Evolutionary conservation across 2,888 invertebrate species (phyloP), one percentile per base, ranked within the genome.

Genomic region (Brenthis ino): DNA sequence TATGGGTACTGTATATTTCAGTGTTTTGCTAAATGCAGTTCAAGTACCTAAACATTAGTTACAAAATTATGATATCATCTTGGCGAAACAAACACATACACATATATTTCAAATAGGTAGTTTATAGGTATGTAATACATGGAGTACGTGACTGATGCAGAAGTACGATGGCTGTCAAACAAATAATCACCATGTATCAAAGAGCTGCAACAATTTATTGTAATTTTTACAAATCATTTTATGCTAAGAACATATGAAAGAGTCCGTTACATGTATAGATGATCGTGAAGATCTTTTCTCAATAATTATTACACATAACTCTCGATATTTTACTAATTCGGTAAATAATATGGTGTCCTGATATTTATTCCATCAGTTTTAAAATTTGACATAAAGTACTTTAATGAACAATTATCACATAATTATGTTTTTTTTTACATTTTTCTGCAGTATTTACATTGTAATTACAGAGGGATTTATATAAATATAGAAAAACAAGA

Each of bases 401-500:
- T n/a, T 24, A 55, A 13, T 43, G 3, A 24, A 57, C 28, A 50
- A 43, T 56, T 43, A 6, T 37, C 12, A 14, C 13, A 6, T 12
- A 16, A 55, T 37, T 6, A 43, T 28, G 50, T 0, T n/a, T 56
- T 61, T 57, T 61, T 56, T 37, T 13, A 14, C 12, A 28, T 69
- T 51, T 55, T 65, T 6, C 24, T 33, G 16, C n/a, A 48, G 14
- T 68, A 67, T 48, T 57, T 55, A 55, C 11, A 57, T 33, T 53
- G 51, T 56, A 70, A 66, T 64, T 55, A 68, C 33, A 14, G 63
- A 47, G 56, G 64, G 64, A 73, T 68, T 64, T 64, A 48, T 58
- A 33, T 75, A 82, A 85, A 83, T 85, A 83, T 77, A 86, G 72
- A 84, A 92, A 92, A 92, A 93, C 93, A 93, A 91, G 92, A 85